Evolutionary conservation across 2,888 invertebrate species (phyloP).

Genomic region (Clostera curtula): DNA sequence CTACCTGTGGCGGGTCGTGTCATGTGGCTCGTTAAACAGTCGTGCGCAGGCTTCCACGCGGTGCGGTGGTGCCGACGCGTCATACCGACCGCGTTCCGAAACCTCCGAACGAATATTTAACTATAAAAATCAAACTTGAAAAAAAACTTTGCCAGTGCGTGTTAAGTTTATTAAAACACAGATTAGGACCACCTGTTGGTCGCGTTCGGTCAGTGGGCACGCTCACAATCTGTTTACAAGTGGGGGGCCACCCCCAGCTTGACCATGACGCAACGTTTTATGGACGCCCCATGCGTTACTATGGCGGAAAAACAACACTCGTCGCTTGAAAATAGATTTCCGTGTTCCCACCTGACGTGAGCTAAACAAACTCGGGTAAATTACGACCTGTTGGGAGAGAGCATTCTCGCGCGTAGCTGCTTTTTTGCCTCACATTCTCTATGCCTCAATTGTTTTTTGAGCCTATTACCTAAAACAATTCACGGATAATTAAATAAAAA

Average conservation of each 20-base stretch:
- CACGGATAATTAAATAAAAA: constrained; percentile 29
- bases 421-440: too few relatives aligned
- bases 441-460: too few relatives aligned
- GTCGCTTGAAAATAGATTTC: constrained; percentile 63
- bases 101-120: constrained; percentile 37
- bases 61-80: constrained; percentile 51
- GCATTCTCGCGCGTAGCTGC: constrained; percentile 13
- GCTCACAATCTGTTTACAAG: constrained; percentile 72
- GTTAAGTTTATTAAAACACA: constrained; percentile 19
- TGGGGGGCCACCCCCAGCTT: constrained; percentile 48
- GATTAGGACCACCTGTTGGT: constrained; percentile 62
- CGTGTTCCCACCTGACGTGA: constrained; percentile 48
- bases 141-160: constrained; percentile 11
- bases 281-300: constrained; percentile 59
- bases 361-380: constrained; percentile 29
- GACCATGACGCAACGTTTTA: constrained; percentile 65
- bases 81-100: constrained; percentile 39
- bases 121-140: constrained; percentile 15
- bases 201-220: constrained; percentile 54
- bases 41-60: constrained; percentile 70
- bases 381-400: constrained; percentile 28
- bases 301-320: constrained; percentile 67
- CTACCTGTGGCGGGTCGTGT: constrained; percentile 61
- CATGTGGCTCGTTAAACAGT: constrained; percentile 57
- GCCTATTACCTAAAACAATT: too few relatives aligned